Conservation (phyloP, 2,797 vertebrate genomes). For the Cyprinella venusta region DNA sequence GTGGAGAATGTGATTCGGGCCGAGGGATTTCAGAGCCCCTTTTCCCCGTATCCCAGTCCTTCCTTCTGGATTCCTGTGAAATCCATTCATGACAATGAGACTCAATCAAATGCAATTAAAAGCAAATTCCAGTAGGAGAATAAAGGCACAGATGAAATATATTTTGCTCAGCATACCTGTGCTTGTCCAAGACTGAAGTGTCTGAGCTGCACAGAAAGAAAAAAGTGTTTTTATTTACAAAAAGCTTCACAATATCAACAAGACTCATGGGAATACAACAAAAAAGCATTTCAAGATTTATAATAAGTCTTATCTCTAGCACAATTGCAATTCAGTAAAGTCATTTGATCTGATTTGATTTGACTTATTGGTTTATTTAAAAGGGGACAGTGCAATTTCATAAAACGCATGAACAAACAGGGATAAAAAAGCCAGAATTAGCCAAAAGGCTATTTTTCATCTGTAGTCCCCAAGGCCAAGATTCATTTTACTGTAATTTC, state of each 20-base stretch:
- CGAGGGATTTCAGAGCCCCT: conserved; percentile 82
- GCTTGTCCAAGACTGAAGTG: conserved; percentile 56
- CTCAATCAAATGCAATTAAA: neutral
- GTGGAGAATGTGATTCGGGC: conserved; percentile 85
- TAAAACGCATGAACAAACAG: too few relatives aligned
- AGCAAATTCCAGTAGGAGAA: neutral
- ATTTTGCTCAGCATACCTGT: conserved; percentile 68
- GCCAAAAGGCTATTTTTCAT: too few relatives aligned
- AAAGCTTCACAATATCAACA: neutral
- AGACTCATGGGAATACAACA: conserved; percentile 13
- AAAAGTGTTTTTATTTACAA: too few relatives aligned
- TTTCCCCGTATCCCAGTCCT: conserved; percentile 88
- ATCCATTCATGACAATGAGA: neutral
- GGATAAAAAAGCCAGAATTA: too few relatives aligned
- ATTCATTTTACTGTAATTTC: neutral
- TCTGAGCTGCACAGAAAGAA: conserved; percentile 62
- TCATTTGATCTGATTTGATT: too few relatives aligned
- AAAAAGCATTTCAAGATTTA: neutral
- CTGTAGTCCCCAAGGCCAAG: too few relatives aligned
- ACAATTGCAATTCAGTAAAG: neutral
- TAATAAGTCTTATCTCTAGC: neutral
- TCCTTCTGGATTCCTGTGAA: conserved; percentile 80
- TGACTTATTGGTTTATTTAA: too few relatives aligned
- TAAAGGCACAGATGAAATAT: too few relatives aligned
- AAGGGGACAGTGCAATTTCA: too few relatives aligned